A percentile compares a stretch with the other conserved stretches of the same genome.
These are phyloP conservation scores for Cephus pygmeus DNA, from an alignment of 2,888 invertebrate species.

Conservation along the genomic window DNA sequence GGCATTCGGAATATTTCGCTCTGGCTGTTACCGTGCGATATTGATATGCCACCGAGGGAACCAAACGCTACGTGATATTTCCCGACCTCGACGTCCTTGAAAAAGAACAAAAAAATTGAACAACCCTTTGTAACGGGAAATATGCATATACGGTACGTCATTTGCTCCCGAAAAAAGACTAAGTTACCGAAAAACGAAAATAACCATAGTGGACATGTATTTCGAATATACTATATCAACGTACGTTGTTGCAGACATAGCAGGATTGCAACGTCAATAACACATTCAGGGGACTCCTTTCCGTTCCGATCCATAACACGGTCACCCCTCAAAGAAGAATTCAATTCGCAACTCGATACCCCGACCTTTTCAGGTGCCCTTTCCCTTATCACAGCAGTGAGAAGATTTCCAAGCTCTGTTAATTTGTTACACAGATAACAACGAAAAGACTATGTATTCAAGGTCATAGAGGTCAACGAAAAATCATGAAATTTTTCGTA, in stretches of 20 bases:
- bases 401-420: no score
- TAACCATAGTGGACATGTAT: background rate
- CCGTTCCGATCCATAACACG: background rate
- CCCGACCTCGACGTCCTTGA: background rate
- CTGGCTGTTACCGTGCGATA: constrained; percentile 36
- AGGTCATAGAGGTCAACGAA: no score
- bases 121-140: background rate
- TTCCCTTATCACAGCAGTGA: no score
- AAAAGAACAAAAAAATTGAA: background rate
- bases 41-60: constrained; percentile 44
- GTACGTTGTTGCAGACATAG: background rate
- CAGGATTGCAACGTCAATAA: background rate
- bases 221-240: background rate
- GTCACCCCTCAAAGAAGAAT: background rate
- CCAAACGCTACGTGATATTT: constrained; percentile 33
- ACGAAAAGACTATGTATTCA: no score
- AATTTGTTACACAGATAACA: no score
- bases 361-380: no score
- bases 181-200: background rate
- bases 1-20: constrained; percentile 55
- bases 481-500: no score
- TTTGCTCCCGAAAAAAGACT: background rate
- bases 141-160: background rate
- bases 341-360: background rate
- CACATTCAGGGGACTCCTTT: background rate